A percentile compares a stretch with the other conserved stretches of the same genome.
These are phyloP conservation scores for Monomorium pharaonis DNA, from an alignment of 1,140 invertebrate species.

Conservation along the genomic window DNA sequence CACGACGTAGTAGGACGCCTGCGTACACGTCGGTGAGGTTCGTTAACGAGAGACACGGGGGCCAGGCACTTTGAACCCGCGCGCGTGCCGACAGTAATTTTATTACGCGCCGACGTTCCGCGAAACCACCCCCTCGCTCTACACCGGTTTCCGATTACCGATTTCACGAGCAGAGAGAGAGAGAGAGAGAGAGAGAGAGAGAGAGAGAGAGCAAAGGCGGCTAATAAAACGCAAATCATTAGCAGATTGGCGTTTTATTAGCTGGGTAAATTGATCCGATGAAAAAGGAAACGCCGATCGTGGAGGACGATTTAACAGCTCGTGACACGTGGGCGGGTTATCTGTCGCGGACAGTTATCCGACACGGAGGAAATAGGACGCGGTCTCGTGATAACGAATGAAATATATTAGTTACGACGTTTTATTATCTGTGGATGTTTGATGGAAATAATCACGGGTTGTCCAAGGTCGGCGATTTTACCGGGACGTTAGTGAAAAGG, in stretches of 20 bases:
- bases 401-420: background rate
- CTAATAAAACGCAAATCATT: conserved; percentile 37
- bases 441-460: background rate
- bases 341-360: conserved; percentile 26
- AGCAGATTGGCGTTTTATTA: conserved; percentile 39
- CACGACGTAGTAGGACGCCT: background rate
- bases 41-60: conserved; percentile 54
- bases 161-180: background rate
- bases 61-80: background rate
- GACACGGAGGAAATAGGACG: background rate
- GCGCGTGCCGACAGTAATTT: conserved; percentile 18
- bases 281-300: background rate
- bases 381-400: background rate
- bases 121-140: background rate
- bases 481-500: background rate
- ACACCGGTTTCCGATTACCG: conserved; percentile 2
- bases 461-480: background rate
- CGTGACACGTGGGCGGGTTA: conserved; percentile 11
- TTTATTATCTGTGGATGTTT: background rate
- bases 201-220: background rate
- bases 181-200: background rate
- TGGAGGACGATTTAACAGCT: conserved; percentile 19
- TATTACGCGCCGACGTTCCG: conserved; percentile 18
- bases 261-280: conserved; percentile 7
- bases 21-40: conserved; percentile 37